phyloP scores from a whole-genome alignment of 2,113 vertebrate genomes.

The Entelurus aequoreus region DNA sequence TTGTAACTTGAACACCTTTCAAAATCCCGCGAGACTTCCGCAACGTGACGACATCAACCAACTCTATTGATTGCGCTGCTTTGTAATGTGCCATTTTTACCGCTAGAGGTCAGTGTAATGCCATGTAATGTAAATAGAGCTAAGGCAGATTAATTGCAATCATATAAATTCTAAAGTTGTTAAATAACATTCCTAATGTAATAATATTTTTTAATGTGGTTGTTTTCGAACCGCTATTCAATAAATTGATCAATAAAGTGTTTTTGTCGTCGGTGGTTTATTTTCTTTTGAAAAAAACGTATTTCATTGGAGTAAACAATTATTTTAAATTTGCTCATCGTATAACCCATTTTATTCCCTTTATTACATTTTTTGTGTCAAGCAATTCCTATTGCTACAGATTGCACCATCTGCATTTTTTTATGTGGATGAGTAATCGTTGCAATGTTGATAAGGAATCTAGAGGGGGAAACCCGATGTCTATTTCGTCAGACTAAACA shows the following conservation, averaged over 20 bases:
- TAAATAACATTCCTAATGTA: neutral
- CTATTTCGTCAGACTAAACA: neutral
- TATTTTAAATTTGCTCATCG: neutral
- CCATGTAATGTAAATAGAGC: no score
- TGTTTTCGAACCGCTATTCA: neutral
- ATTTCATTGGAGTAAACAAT: no score
- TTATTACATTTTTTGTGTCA: neutral
- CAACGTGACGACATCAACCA: neutral
- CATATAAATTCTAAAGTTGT: neutral
- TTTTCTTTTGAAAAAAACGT: neutral
- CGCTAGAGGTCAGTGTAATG: slow-evolving; percentile 32
- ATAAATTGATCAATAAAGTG: neutral
- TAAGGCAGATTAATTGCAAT: neutral
- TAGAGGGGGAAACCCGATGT: no score
- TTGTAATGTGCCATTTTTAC: slow-evolving; percentile 9
- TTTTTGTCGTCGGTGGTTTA: neutral
- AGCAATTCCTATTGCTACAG: no score
- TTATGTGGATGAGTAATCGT: no score
- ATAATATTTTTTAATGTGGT: no score
- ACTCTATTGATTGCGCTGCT: neutral
- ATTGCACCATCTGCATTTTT: no score
- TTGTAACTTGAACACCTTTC: no score
- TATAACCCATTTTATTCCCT: neutral
- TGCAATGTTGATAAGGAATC: no score
- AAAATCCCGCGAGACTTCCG: slow-evolving; percentile 12